These are phyloP conservation scores for Egretta garzetta DNA, from an alignment of 2,113 vertebrate species.

Conservation along the genomic window DNA sequence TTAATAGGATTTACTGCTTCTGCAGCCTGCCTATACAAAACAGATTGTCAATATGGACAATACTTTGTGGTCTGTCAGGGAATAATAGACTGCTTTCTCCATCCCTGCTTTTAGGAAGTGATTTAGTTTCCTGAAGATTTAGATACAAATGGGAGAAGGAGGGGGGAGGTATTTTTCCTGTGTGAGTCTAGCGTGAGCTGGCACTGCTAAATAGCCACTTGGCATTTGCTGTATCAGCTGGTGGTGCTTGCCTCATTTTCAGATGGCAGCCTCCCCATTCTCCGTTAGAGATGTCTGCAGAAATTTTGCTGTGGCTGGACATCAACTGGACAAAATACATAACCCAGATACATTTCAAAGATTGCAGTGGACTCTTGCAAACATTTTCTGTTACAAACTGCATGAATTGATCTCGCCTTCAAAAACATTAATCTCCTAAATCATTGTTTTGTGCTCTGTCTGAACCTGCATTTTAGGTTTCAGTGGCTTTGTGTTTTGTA, in stretches of 20 bases:
- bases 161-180: background rate
- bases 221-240: slow-evolving; percentile 42
- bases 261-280: background rate
- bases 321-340: background rate
- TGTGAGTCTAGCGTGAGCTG: background rate
- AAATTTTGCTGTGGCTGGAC: background rate
- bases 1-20: slow-evolving; percentile 60
- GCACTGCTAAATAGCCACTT: slow-evolving; percentile 19
- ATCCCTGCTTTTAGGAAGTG: slow-evolving; percentile 48
- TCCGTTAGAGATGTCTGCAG: background rate
- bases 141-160: background rate
- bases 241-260: background rate
- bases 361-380: background rate
- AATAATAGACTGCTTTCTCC: slow-evolving; percentile 54
- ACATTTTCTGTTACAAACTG: background rate
- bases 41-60: slow-evolving; percentile 30
- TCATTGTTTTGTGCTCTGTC: background rate
- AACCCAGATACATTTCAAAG: background rate
- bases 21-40: slow-evolving; percentile 33
- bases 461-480: slow-evolving; percentile 13
- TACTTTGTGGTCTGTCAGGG: slow-evolving; percentile 6
- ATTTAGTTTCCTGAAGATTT: slow-evolving; percentile 54
- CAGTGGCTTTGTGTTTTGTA: background rate
- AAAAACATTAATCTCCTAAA: background rate
- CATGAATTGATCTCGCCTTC: background rate